A percentile compares a stretch with the other conserved stretches of the same genome.
These are phyloP conservation scores for Pectinophora gossypiella DNA, from an alignment of 1,140 invertebrate genomes.

Conservation along the genomic window DNA sequence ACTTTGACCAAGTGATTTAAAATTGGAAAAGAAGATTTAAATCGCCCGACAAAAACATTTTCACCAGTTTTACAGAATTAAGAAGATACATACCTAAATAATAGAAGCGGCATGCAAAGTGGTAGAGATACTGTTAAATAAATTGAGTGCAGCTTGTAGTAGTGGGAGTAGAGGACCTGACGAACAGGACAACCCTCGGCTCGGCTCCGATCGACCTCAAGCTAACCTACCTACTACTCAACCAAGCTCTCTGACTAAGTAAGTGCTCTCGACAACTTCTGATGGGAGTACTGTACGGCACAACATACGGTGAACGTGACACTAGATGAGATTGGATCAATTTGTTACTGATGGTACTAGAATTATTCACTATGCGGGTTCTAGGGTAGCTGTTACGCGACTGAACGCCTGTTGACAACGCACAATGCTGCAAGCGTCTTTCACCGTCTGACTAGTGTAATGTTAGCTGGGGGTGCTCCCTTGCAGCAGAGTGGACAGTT, in stretches of 20 bases:
- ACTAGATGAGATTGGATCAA: constrained; percentile 63
- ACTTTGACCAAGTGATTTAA: constrained; percentile 10
- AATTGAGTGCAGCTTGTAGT: constrained; percentile 59
- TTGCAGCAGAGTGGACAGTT: constrained; percentile 65
- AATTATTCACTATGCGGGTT: constrained; percentile 58
- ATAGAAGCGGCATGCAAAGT: constrained; percentile 71
- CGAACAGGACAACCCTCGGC: constrained; percentile 54
- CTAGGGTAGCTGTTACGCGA: constrained; percentile 69
- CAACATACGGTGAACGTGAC: constrained; percentile 57
- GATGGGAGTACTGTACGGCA: constrained; percentile 56
- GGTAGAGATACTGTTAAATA: constrained; percentile 58
- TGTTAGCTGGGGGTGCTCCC: constrained; percentile 17
- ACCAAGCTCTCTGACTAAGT: constrained; percentile 66
- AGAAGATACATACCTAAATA: constrained; percentile 51
- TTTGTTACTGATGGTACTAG: constrained; percentile 63
- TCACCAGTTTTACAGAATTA: constrained; percentile 40
- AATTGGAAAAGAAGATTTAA: not conserved
- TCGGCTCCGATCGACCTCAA: constrained; percentile 54
- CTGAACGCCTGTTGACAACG: constrained; percentile 57
- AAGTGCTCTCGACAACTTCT: constrained; percentile 61
- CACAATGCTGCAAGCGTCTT: constrained; percentile 68
- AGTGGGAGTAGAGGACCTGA: constrained; percentile 61
- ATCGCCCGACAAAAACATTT: constrained; percentile 6
- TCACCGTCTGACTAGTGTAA: constrained; percentile 1
- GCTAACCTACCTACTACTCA: constrained; percentile 64